These are phyloP conservation scores for Phainopepla nitens DNA, from an alignment of 2,113 vertebrate genomes.

Conservation along the genomic window DNA sequence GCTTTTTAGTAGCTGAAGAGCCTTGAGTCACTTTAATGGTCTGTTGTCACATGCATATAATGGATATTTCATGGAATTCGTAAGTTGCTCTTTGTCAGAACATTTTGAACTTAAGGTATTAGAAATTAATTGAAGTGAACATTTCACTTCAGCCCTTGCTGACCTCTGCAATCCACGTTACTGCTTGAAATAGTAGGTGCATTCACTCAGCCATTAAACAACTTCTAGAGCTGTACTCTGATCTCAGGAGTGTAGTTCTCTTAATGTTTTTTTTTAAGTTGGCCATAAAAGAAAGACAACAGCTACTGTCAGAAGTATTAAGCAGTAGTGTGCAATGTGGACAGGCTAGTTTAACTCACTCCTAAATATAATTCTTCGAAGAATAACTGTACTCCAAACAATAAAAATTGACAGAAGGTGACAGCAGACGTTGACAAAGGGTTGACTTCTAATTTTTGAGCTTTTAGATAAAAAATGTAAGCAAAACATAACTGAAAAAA, in stretches of 20 bases:
- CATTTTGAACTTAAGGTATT: neutral
- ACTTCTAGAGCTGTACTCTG: neutral
- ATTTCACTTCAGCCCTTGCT: neutral
- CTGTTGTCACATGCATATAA: neutral
- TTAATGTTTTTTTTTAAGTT: slow-evolving; percentile 7
- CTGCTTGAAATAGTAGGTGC: neutral
- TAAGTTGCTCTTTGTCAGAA: neutral
- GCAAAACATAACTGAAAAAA: neutral
- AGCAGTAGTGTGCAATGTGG: neutral
- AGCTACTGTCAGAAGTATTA: neutral
- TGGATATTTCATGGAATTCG: neutral
- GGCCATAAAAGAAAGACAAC: neutral
- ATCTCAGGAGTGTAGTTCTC: slow-evolving; percentile 6
- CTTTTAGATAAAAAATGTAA: neutral
- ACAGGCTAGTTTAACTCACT: neutral
- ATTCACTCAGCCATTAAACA: neutral
- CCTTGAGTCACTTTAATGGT: neutral
- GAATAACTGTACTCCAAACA: neutral
- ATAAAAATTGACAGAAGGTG: neutral
- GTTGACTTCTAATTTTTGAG: neutral
- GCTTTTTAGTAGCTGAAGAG: neutral
- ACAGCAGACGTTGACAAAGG: neutral
- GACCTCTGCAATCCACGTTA: neutral
- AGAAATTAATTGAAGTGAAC: neutral
- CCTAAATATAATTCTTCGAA: neutral